Evolutionary conservation across 2,797 vertebrate genomes (phyloP).

Genomic region (Thamnophis elegans): DNA sequence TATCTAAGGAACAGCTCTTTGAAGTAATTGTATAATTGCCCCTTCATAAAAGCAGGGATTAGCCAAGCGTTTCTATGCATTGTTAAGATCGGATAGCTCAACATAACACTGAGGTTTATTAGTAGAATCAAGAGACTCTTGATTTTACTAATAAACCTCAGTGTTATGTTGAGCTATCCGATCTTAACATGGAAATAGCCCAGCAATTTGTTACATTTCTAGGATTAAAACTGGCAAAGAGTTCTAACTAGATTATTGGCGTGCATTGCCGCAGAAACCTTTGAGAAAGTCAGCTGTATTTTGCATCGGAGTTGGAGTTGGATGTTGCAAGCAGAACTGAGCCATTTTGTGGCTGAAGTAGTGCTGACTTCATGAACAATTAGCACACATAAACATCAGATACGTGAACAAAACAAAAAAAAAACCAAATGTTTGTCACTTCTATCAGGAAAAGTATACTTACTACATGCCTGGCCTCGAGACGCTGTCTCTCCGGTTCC

Average conservation of each 20-base stretch:
- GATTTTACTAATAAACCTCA: neutral
- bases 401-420: neutral
- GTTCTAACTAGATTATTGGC: neutral
- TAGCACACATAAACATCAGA: neutral
- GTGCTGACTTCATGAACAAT: neutral
- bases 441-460: neutral
- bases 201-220: neutral
- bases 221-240: neutral
- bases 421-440: neutral
- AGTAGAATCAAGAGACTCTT: neutral
- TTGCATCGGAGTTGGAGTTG: neutral
- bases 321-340: neutral
- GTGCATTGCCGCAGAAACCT: accelerated
- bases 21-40: slow-evolving; percentile 11
- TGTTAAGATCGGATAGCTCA: no score
- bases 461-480: neutral
- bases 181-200: neutral
- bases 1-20: slow-evolving; percentile 28
- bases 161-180: neutral
- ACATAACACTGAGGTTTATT: no score
- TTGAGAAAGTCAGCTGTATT: neutral
- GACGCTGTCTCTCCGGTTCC: neutral
- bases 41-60: neutral
- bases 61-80: neutral
- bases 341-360: no score